A percentile compares a stretch with the other conserved stretches of the same genome.
Evolutionary conservation across 2,888 invertebrate genomes (phyloP).

Genomic region (Xylota sylvarum): DNA sequence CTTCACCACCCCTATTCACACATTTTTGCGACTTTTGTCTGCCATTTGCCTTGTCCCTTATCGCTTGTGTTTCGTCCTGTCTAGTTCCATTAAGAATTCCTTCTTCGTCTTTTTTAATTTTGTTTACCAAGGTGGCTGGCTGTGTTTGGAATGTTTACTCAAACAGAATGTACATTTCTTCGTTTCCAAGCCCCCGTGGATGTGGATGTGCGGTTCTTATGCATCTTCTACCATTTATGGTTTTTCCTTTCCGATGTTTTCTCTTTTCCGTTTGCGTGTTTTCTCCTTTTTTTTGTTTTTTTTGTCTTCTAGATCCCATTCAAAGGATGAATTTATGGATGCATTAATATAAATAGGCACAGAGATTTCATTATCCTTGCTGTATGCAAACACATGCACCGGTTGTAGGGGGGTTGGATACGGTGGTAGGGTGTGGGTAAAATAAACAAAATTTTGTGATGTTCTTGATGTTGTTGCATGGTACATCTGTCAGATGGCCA

Average conservation of each 20-base stretch:
- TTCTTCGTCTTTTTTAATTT: constrained; percentile 74
- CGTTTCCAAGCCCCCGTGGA: constrained; percentile 17
- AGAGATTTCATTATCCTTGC: constrained; percentile 77
- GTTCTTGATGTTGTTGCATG: constrained; percentile 54
- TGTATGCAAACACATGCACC: constrained; percentile 67
- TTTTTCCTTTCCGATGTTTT: constrained; percentile 3
- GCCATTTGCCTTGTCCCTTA: constrained; percentile 67
- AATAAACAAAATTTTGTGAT: constrained; percentile 72
- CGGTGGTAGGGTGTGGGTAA: background rate
- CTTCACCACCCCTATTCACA: constrained; percentile 1
- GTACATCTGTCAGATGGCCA: constrained; percentile 71
- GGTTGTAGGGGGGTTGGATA: background rate
- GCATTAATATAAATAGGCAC: constrained; percentile 77
- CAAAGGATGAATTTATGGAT: constrained; percentile 75
- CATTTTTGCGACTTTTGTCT: constrained; percentile 73
- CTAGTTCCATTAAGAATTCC: constrained; percentile 73
- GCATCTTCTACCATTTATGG: constrained; percentile 56
- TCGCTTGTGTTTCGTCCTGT: constrained; percentile 44
- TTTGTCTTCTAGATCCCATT: constrained; percentile 28
- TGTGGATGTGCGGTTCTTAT: constrained; percentile 52
- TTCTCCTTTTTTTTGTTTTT: constrained; percentile 16
- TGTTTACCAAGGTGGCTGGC: constrained; percentile 76
- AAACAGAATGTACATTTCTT: constrained; percentile 75
- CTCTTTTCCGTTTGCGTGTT: constrained; percentile 14
- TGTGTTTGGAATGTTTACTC: constrained; percentile 77